These are phyloP conservation scores for Emesis russula DNA, from an alignment of 2,888 invertebrate species.

Conservation along the genomic window DNA sequence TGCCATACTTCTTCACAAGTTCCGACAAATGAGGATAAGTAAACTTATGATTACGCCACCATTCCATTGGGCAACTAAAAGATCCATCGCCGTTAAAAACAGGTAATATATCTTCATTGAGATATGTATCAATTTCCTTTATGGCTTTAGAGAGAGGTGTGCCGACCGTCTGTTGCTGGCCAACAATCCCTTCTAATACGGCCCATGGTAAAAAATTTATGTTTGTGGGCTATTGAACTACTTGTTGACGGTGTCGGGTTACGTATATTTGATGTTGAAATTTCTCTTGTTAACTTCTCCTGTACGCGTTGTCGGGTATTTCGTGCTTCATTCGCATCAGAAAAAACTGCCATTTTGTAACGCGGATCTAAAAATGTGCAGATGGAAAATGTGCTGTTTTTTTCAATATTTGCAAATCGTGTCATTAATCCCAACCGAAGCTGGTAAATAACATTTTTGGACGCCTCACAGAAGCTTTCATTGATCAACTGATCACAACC, in stretches of 20 bases:
- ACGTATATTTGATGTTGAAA: too few relatives aligned
- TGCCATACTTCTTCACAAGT: conserved; percentile 44
- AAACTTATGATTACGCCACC: conserved; percentile 70
- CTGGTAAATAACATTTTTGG: conserved; percentile 25
- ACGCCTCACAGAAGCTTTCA: conserved; percentile 33
- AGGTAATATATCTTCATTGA: conserved; percentile 66
- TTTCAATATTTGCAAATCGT: conserved; percentile 44
- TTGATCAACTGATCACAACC: conserved; percentile 63
- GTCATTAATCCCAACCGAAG: conserved; percentile 9
- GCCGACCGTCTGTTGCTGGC: too few relatives aligned
- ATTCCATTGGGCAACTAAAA: conserved; percentile 66
- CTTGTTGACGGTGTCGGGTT: neutral
- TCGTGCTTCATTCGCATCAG: conserved; percentile 65
- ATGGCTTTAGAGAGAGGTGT: conserved; percentile 49
- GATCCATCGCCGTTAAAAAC: too few relatives aligned
- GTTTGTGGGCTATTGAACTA: neutral
- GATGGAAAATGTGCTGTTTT: conserved; percentile 67
- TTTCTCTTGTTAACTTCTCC: conserved; percentile 46
- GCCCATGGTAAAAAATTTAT: conserved; percentile 61
- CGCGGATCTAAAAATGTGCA: conserved; percentile 79
- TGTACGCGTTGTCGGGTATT: conserved; percentile 59
- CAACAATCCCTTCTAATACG: too few relatives aligned
- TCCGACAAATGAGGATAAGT: conserved; percentile 38
- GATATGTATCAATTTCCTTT: conserved; percentile 74
- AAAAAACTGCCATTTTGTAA: conserved; percentile 69